phyloP scores from a whole-genome alignment of 2,113 vertebrate genomes.

The Ardeotis arabs region DNA sequence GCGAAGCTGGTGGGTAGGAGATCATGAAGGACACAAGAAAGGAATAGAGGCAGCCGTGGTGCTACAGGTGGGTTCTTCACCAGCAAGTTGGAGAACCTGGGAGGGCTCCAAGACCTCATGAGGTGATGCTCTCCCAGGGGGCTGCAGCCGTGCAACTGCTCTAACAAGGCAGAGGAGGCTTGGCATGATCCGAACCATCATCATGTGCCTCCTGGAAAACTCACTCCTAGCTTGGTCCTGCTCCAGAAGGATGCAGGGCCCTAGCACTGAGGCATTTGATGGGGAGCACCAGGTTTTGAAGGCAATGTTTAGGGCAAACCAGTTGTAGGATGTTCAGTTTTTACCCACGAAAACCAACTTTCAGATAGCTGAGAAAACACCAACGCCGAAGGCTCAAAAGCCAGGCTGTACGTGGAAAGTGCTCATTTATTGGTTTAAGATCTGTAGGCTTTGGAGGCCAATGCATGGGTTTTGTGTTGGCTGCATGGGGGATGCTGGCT shows the following conservation, averaged over 20 bases:
- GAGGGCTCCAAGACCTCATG: accelerated
- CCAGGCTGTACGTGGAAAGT: not conserved
- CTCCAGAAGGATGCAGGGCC: not conserved
- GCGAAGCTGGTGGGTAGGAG: not conserved
- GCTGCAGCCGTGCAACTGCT: not conserved
- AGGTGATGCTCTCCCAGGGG: not conserved
- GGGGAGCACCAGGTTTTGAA: not conserved
- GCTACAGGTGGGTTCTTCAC: not conserved
- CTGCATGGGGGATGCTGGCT: not conserved
- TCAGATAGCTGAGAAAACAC: accelerated
- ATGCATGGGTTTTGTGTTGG: not conserved
- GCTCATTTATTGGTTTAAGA: not conserved
- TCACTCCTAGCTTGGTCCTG: not conserved
- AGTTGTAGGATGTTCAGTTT: not conserved
- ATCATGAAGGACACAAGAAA: not conserved
- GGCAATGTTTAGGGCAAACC: not conserved
- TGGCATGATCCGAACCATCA: not conserved
- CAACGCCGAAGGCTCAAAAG: not conserved
- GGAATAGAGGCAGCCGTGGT: not conserved
- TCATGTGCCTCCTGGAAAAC: not conserved
- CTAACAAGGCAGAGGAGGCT: not conserved
- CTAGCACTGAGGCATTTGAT: too few species aligned
- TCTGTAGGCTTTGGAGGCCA: not conserved
- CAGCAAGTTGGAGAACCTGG: not conserved
- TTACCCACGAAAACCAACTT: not conserved